These are phyloP conservation scores for Egretta garzetta DNA, from an alignment of 2,113 vertebrate genomes.

Conservation along the genomic window DNA sequence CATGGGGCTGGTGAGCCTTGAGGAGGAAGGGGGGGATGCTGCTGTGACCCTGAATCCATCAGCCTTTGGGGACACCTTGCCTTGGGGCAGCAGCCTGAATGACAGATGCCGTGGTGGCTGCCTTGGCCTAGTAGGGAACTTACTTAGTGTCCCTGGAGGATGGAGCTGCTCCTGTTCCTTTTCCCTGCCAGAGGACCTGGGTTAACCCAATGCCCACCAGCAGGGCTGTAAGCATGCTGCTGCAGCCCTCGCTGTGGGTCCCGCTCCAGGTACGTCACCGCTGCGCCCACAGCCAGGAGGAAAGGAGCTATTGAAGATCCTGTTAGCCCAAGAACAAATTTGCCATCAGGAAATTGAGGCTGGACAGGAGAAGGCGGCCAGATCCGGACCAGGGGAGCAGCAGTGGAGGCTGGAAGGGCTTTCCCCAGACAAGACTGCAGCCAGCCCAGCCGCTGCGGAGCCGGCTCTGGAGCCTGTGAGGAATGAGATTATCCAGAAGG, in stretches of 20 bases:
- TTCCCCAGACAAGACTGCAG: neutral
- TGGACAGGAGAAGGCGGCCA: neutral
- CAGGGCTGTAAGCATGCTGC: neutral
- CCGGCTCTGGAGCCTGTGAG: rapidly evolving
- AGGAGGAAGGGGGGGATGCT: neutral
- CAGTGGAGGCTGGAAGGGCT: neutral
- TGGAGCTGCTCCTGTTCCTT: neutral
- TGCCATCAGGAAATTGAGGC: neutral
- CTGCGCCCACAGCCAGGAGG: neutral
- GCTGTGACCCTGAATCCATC: neutral
- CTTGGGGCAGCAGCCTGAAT: neutral
- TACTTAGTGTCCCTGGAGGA: neutral
- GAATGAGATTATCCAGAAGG: neutral
- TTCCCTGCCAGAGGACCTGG: neutral
- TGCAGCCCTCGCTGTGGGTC: neutral
- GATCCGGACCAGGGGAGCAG: neutral
- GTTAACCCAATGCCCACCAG: neutral
- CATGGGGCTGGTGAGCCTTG: neutral
- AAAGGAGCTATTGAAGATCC: neutral
- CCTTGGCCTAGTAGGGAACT: neutral
- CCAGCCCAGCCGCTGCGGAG: neutral
- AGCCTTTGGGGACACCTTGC: neutral
- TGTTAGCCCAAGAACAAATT: neutral
- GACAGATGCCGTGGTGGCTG: neutral
- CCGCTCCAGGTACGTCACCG: neutral